phyloP scores from a whole-genome alignment of 2,113 vertebrate species.

The Todiramphus chloris region DNA sequence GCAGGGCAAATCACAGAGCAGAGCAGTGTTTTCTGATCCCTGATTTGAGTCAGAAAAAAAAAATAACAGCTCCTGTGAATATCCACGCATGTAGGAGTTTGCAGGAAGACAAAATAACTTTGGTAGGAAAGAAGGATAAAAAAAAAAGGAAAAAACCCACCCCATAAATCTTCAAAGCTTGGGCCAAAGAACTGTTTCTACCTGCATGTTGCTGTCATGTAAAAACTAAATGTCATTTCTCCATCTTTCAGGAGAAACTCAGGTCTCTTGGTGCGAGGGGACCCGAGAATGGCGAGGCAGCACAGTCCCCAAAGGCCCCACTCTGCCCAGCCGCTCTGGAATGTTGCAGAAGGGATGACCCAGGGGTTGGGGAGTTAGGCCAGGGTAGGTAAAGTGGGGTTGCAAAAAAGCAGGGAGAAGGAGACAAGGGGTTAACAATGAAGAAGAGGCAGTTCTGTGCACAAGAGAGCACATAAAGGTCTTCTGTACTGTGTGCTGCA shows the following conservation, averaged over 20 bases:
- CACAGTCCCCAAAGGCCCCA: fast-evolving
- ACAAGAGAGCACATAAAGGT: neutral
- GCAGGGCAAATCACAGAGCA: neutral
- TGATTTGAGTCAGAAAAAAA: neutral
- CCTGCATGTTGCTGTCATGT: neutral
- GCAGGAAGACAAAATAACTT: neutral
- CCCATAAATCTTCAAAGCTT: neutral
- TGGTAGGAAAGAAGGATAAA: neutral
- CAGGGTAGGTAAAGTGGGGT: neutral
- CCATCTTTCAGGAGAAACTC: neutral
- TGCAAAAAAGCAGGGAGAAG: neutral
- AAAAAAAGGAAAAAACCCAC: neutral
- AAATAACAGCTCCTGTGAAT: neutral
- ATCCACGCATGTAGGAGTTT: neutral
- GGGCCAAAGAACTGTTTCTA: neutral
- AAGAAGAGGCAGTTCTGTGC: neutral
- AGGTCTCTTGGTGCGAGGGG: neutral
- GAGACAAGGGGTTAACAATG: neutral
- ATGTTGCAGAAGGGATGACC: neutral
- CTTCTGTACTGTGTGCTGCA: neutral
- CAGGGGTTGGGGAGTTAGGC: neutral
- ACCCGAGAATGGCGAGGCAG: neutral
- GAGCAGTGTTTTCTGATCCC: neutral
- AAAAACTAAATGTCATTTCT: neutral
- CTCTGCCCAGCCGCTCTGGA: neutral